A percentile compares a stretch with the other conserved stretches of the same genome.
Conservation (phyloP, 2,888 invertebrate species). For the Imbricaverruca yamaguchii region DNA sequence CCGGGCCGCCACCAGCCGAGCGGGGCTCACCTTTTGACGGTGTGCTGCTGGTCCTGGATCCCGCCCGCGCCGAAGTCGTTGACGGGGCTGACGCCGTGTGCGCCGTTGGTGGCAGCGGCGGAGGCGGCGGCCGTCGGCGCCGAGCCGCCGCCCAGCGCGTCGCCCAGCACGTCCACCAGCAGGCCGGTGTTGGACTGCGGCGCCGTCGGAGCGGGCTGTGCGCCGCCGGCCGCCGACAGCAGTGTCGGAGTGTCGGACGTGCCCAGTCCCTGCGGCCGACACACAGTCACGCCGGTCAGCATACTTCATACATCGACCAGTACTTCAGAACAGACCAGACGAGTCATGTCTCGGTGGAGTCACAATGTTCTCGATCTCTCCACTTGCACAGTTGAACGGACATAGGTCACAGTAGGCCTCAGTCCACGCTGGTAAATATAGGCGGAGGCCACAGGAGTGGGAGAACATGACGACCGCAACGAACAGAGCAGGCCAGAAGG, state of each 20-base stretch:
- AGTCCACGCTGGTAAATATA: too few species aligned
- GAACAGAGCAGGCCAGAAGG: too few species aligned
- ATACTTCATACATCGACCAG: too few species aligned
- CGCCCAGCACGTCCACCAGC: conserved; percentile 84
- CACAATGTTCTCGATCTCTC: too few species aligned
- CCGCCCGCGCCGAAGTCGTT: conserved; percentile 25
- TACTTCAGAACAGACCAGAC: too few species aligned
- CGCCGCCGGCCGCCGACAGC: neutral
- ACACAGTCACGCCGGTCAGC: neutral
- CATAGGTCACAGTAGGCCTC: too few species aligned
- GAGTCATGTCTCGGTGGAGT: too few species aligned
- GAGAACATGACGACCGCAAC: too few species aligned
- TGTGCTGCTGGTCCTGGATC: conserved; percentile 24
- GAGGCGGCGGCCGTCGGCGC: conserved; percentile 35
- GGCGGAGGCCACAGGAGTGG: too few species aligned
- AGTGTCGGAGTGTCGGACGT: conserved; percentile 1
- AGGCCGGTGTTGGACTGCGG: conserved; percentile 54
- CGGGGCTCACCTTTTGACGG: conserved; percentile 14
- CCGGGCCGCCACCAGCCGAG: too few species aligned
- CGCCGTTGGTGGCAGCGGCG: conserved; percentile 26
- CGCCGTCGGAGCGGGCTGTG: neutral
- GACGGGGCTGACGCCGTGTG: conserved; percentile 23
- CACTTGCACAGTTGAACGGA: too few species aligned
- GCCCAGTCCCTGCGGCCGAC: neutral
- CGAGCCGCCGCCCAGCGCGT: conserved; percentile 56